A percentile compares a stretch with the other conserved stretches of the same genome.
Conservation (phyloP, 2,113 vertebrate species). For the Myodes glareolus region DNA sequence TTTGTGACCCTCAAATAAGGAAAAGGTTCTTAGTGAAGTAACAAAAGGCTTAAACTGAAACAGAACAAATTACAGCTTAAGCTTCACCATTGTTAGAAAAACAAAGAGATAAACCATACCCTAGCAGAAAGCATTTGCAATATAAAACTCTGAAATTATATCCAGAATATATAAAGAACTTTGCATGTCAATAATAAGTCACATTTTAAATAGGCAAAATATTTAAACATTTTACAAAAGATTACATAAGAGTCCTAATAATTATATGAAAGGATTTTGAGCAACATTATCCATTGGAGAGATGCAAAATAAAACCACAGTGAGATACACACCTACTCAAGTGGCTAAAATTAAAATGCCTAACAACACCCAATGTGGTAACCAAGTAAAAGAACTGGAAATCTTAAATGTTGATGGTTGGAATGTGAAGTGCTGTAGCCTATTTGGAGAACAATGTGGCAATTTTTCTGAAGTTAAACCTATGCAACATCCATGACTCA, state of each 20-base stretch:
- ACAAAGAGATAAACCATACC: background rate
- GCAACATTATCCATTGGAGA: background rate
- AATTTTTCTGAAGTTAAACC: background rate
- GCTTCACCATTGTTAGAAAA: conserved; percentile 7
- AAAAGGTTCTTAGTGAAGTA: conserved; percentile 2
- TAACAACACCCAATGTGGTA: background rate
- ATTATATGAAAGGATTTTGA: background rate
- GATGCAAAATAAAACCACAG: background rate
- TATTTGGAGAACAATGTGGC: background rate
- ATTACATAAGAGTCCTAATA: background rate
- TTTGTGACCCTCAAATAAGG: background rate
- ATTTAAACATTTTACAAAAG: conserved; percentile 20
- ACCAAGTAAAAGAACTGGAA: background rate
- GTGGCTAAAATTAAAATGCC: conserved; percentile 31
- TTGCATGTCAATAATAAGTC: background rate
- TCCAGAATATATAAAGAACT: conserved; percentile 1
- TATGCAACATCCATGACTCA: background rate
- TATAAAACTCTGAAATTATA: background rate
- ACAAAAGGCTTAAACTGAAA: conserved; percentile 32
- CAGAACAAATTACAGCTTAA: background rate
- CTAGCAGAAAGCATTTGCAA: background rate
- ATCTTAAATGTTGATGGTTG: background rate
- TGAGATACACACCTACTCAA: background rate
- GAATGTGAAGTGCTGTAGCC: background rate
- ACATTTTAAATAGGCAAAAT: conserved; percentile 7